Base-by-base conservation (phyloP, 2,797 vertebrate species). In the Fringilla coelebs region DNA sequence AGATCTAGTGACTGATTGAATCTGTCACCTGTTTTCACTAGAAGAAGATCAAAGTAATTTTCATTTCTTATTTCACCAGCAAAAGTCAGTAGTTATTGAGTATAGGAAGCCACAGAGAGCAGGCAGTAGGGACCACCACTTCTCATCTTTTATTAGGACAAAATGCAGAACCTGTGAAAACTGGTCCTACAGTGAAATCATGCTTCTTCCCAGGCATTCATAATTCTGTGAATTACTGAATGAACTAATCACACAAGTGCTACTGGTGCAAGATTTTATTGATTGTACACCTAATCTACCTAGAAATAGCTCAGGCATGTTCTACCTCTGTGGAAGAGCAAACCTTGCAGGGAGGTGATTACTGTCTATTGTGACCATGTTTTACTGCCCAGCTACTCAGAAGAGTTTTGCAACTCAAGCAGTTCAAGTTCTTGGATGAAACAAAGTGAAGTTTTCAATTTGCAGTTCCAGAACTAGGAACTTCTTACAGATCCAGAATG, bases 321-420 rank as follows among this genome's bases (percentile, higher is more conserved):
- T 78, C 62, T 49, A 17, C 36, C 20, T 70, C 36, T 49, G 12
- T 14, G 13, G 26, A 84, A 83, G 38, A 77, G 7, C 52, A 81
- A 61, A 24, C 6, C 15, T 15, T 22, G 20, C 7, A 28, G 38
- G 26, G 34, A 73, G 70, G n/a, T 3, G 1, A 66, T 65, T 15
- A 17, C 6, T 34, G 13, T 10, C 16, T 28, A 0, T 12, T 6
- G 3, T 26, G 26, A 43, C 29, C 43, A 14, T 2, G 0, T 49
- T 58, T 21, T 6, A 26, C 31, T 25, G 21, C 9, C 24, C 45
- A 58, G 46, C 6, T 36, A 22, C 43, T 66, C 67, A 21, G 19
- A 65, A 24, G 11, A 62, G 52, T 54, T 70, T 41, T 67, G 51
- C 9, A 63, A 34, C 40, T 66, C 29, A 51, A 73, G 25, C 32